Evolutionary conservation across 2,888 invertebrate genomes (phyloP).

Genomic region (Ormyrus rosae): DNA sequence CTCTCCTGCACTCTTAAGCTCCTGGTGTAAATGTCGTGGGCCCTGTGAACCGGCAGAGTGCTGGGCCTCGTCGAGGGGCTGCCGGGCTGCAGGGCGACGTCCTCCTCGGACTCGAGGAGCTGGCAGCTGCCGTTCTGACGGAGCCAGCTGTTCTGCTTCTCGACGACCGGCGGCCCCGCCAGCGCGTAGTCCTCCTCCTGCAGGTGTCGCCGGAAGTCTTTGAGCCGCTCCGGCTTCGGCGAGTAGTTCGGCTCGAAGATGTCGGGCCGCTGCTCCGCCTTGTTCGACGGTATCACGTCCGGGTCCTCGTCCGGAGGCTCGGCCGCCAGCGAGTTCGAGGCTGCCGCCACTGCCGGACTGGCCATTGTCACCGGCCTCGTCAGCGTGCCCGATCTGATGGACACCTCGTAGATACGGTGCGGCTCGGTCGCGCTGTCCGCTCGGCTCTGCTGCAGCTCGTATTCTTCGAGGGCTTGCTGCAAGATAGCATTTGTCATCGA

Average conservation of each 20-base stretch:
- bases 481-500: not conserved
- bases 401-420: slow-evolving; percentile 3
- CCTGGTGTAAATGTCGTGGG: slow-evolving; percentile 71
- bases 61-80: slow-evolving; percentile 66
- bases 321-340: not conserved
- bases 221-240: slow-evolving; percentile 63
- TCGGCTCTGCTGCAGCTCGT: slow-evolving; percentile 42
- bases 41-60: slow-evolving; percentile 70
- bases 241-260: slow-evolving; percentile 68
- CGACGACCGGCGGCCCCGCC: slow-evolving; percentile 47
- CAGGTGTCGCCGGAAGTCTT: slow-evolving; percentile 59
- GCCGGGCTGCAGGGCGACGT: no score
- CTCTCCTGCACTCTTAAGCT: slow-evolving; percentile 72
- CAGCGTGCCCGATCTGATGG: not conserved
- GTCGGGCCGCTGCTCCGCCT: slow-evolving; percentile 65
- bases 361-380: slow-evolving; percentile 62
- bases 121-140: slow-evolving; percentile 64
- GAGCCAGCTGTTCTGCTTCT: slow-evolving; percentile 69
- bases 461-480: slow-evolving; percentile 39
- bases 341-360: not conserved
- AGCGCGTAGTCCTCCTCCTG: slow-evolving; percentile 29
- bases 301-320: slow-evolving; percentile 65
- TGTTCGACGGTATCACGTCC: slow-evolving; percentile 68
- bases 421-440: slow-evolving; percentile 1
- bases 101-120: not conserved